phyloP scores from a whole-genome alignment of 2,888 invertebrate species.

The Dione juno region DNA sequence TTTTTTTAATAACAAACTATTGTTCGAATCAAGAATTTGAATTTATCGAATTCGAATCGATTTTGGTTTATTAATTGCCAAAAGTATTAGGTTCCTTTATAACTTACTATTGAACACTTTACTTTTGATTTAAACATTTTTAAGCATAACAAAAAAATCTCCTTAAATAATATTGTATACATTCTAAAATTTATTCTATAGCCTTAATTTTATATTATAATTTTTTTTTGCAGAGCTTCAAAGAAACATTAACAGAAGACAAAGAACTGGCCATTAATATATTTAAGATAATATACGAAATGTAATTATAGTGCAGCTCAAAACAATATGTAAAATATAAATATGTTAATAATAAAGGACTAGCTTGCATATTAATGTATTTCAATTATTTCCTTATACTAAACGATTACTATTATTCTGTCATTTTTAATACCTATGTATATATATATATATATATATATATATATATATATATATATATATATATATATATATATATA shows the following conservation, averaged over 20 bases:
- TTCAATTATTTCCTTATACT: constrained; percentile 12
- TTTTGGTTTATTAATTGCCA: too few species aligned
- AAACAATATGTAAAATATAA: constrained; percentile 24
- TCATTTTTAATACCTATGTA: too few species aligned
- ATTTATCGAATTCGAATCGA: not conserved
- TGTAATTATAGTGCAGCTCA: constrained; percentile 19
- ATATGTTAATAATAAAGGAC: constrained; percentile 19
- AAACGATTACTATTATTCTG: too few species aligned
- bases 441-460: too few species aligned
- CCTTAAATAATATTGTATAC: too few species aligned
- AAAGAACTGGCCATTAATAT: constrained; percentile 17
- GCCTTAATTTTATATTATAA: not conserved
- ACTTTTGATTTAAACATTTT: too few species aligned
- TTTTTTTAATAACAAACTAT: not conserved
- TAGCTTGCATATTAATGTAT: constrained; percentile 3
- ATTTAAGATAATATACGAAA: constrained; percentile 4
- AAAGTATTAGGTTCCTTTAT: too few species aligned
- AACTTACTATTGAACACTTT: too few species aligned
- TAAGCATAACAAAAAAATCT: too few species aligned
- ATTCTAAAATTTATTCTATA: too few species aligned
- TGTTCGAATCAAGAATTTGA: not conserved
- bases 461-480: too few species aligned
- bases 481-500: too few species aligned
- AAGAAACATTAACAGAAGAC: constrained; percentile 35
- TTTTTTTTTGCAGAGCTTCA: constrained; percentile 37